Evolutionary conservation across 1,140 invertebrate genomes (phyloP), one percentile per base, ranked within the genome.

Genomic region (Tetramorium simillimum): DNA sequence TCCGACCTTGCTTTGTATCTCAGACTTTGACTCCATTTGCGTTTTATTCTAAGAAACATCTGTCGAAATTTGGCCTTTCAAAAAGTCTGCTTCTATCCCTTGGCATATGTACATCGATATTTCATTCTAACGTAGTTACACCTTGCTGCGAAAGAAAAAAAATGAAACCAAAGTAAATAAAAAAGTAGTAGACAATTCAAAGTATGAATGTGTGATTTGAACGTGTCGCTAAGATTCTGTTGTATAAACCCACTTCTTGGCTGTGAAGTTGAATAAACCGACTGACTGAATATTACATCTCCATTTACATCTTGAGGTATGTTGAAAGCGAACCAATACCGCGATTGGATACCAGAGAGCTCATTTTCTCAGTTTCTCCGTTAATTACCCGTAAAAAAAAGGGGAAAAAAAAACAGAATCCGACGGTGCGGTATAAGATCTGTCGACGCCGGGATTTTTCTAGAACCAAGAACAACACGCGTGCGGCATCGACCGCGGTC

Each of bases 1-100:
- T 18, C 14, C n/a, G 72, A 75, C 72, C 53, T 75, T 40, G 72
- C 21, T 75, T 75, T 75, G 51, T 43, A 75, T 43, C 53, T 43
- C 37, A 9, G 14, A 3, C 10, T 56, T n/a, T 18, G 49, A 16
- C n/a, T 46, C 21, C 21, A 16, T 58, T 58, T n/a, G 14, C 33
- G 7, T 75, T 43, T 75, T 18, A 14, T 24, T 24, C 51, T 58
- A 58, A 56, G 33, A 16, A 40, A 40, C 9, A 58, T 37, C 14
- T 58, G 18, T 21, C 40, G 12, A 58, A 24, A 40, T 60, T 58
- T 43, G 24, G 10, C 40, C 6, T 14, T 46, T 16, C 12, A 9
- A 46, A 69, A 69, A 16, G 21, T 12, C 33, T 56, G 53, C 21
- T 21, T 21, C 37, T 21, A 2, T 56, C 46, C n/a, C 16, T 63